Percentiles rank a stretch among this genome's conserved stretches.
These are phyloP conservation scores for Accipiter virgatus DNA, from an alignment of 2,113 vertebrate species.

Conservation along the genomic window DNA sequence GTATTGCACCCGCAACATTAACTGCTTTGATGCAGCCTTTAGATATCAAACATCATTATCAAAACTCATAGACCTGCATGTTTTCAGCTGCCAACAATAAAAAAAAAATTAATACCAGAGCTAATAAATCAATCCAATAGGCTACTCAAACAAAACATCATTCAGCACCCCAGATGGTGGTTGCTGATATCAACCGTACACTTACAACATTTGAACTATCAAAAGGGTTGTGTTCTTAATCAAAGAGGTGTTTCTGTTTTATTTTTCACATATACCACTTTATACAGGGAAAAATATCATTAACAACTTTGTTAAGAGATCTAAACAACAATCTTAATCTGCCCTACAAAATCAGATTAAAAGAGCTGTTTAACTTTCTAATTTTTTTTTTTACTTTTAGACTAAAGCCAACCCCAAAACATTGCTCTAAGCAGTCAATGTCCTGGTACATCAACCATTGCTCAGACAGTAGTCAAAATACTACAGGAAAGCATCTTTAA, in stretches of 20 bases:
- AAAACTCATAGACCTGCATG: neutral
- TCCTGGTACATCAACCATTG: neutral
- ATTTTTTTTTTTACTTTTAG: neutral
- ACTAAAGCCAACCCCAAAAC: neutral
- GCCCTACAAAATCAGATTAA: neutral
- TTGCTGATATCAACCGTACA: neutral
- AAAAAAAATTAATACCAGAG: neutral
- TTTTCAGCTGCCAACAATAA: neutral
- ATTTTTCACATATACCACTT: neutral
- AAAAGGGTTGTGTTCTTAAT: neutral
- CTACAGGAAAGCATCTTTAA: neutral
- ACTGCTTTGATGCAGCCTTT: neutral
- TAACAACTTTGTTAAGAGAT: neutral
- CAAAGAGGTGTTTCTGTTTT: neutral
- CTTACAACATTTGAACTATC: neutral
- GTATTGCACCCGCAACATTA: neutral
- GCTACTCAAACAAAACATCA: neutral
- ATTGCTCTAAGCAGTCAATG: neutral
- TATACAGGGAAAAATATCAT: neutral
- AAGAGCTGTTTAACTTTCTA: neutral
- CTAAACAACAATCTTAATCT: neutral
- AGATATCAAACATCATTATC: neutral
- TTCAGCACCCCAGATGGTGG: neutral
- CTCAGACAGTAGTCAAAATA: neutral
- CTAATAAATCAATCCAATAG: neutral